phyloP scores from a whole-genome alignment of 2,888 invertebrate species.

The Scaptomyza polygonia region DNA sequence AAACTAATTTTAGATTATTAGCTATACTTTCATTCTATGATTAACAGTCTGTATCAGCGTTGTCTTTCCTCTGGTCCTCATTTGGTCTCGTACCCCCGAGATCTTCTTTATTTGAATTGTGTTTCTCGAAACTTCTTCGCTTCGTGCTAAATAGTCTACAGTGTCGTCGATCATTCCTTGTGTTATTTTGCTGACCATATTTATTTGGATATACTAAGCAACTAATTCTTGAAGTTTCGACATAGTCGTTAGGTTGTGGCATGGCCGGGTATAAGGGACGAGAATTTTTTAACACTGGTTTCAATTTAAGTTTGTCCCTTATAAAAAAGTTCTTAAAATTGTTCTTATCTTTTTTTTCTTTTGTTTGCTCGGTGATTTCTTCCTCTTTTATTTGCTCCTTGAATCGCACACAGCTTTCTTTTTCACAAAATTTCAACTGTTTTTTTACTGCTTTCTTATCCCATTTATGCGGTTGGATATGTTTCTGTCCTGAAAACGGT shows the following conservation, averaged over 20 bases:
- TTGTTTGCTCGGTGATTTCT: not conserved
- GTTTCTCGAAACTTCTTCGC: not conserved
- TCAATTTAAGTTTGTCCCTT: not conserved
- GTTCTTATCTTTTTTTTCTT: not conserved
- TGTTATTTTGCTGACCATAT: not conserved
- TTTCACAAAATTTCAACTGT: not conserved
- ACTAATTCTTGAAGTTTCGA: not conserved
- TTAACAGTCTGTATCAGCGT: not conserved
- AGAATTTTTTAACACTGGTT: not conserved
- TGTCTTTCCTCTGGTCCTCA: too few species aligned
- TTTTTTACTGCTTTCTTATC: not conserved
- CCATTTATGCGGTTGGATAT: not conserved
- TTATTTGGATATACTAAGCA: constrained; percentile 3
- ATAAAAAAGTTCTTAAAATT: not conserved
- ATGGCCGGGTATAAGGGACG: not conserved
- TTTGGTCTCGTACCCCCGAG: not conserved
- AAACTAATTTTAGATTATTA: constrained; percentile 19
- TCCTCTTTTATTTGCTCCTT: not conserved
- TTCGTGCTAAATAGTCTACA: constrained; percentile 1
- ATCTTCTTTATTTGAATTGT: not conserved
- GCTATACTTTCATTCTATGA: not conserved
- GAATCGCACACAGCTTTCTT: not conserved
- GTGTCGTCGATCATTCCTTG: not conserved
- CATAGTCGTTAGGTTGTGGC: not conserved
- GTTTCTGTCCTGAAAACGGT: not conserved